These are phyloP conservation scores for Drosophila takahashii DNA, from an alignment of 1,140 invertebrate genomes.

Conservation along the genomic window DNA sequence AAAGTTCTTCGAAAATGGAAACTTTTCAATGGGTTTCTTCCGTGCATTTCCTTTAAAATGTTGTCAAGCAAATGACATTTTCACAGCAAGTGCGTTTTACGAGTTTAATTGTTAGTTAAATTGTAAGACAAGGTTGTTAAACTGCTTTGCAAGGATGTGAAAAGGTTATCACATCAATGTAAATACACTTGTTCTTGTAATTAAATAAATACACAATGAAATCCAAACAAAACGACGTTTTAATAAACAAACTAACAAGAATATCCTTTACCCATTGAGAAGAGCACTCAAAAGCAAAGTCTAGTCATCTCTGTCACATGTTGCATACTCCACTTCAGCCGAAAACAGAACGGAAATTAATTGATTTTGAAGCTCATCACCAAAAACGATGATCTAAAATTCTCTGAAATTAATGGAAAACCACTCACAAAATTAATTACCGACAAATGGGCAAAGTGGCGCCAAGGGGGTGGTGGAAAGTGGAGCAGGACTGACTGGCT, in stretches of 20 bases:
- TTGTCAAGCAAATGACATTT: background rate
- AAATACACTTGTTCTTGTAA: background rate
- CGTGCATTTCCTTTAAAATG: slow-evolving; percentile 2
- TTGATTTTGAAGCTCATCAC: slow-evolving; percentile 52
- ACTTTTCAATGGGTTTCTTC: slow-evolving; percentile 4
- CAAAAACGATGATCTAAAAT: slow-evolving; percentile 34
- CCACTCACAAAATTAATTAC: slow-evolving; percentile 63
- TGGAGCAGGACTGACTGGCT: slow-evolving; percentile 13
- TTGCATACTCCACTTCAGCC: slow-evolving; percentile 30
- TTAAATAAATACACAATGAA: background rate
- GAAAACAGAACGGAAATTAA: slow-evolving; percentile 57
- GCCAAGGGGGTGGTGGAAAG: background rate
- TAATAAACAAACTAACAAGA: background rate
- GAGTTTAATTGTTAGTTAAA: slow-evolving; percentile 1
- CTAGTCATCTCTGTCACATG: slow-evolving; percentile 48
- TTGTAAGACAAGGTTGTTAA: slow-evolving; percentile 5
- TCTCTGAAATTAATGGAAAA: slow-evolving; percentile 61
- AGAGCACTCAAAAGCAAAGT: slow-evolving; percentile 1
- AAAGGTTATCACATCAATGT: background rate
- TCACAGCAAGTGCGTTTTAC: background rate
- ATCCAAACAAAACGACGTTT: background rate
- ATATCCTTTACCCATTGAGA: background rate
- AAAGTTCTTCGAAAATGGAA: slow-evolving; percentile 10
- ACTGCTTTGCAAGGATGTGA: background rate
- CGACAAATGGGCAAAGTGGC: slow-evolving; percentile 45